phyloP scores from a whole-genome alignment of 2,888 invertebrate genomes.

The Ennomos erosarius region DNA sequence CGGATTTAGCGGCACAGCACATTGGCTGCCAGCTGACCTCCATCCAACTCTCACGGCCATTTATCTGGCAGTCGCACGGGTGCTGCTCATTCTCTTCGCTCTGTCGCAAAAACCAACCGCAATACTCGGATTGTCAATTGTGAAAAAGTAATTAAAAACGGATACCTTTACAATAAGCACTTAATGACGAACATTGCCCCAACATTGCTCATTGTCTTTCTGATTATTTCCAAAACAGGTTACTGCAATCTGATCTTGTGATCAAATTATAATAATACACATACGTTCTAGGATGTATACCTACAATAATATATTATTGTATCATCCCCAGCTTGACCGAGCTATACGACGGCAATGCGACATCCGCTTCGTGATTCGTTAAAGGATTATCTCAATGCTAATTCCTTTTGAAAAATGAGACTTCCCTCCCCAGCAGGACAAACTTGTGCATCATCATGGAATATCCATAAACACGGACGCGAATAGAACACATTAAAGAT shows the following conservation, averaged over 20 bases:
- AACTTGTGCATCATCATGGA: constrained; percentile 41
- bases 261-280: constrained; percentile 30
- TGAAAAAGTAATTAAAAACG: constrained; percentile 53
- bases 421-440: constrained; percentile 43
- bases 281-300: constrained; percentile 19
- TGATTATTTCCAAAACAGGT: constrained; percentile 20
- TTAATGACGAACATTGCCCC: constrained; percentile 7
- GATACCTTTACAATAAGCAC: constrained; percentile 1
- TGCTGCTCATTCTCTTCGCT: constrained; percentile 63
- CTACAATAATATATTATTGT: too few relatives aligned
- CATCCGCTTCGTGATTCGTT: constrained; percentile 54
- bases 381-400: constrained; percentile 54
- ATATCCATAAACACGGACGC: constrained; percentile 51
- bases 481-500: constrained; percentile 57
- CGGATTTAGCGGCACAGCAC: constrained; percentile 15
- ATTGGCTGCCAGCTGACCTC: constrained; percentile 62
- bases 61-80: constrained; percentile 60
- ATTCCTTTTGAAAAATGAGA: constrained; percentile 65
- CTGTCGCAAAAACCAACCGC: constrained; percentile 62
- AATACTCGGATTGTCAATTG: constrained; percentile 54
- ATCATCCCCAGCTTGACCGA: constrained; percentile 24
- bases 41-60: constrained; percentile 67
- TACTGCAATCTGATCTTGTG: constrained; percentile 21
- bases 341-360: constrained; percentile 35
- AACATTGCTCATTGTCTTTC: constrained; percentile 37